phyloP scores from a whole-genome alignment of 2,888 invertebrate genomes.

The Drosophila yooni region DNA sequence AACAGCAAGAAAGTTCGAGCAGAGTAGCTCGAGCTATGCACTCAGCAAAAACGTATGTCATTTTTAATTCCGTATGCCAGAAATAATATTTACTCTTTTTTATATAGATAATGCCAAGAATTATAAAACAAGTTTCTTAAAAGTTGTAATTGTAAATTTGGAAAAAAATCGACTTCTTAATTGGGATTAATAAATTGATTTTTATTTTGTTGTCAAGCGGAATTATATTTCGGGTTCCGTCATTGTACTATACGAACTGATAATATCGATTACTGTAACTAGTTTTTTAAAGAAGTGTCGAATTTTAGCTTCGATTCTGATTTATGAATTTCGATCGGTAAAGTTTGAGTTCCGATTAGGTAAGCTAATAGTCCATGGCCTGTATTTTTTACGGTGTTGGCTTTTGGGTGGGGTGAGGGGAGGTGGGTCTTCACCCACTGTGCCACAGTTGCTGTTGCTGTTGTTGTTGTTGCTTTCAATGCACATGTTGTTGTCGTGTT shows the following conservation, averaged over 20 bases:
- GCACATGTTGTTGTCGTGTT: constrained; percentile 51
- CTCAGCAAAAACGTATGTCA: background rate
- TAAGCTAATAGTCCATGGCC: background rate
- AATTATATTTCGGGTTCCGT: background rate
- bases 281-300: background rate
- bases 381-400: background rate
- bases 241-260: background rate
- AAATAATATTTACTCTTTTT: background rate
- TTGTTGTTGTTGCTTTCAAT: constrained; percentile 10
- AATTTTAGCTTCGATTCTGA: background rate
- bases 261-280: background rate
- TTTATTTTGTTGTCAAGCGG: background rate
- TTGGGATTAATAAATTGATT: background rate
- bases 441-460: constrained; percentile 6
- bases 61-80: background rate
- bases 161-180: background rate
- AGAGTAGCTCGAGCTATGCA: background rate
- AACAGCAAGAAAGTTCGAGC: background rate
- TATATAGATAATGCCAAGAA: background rate
- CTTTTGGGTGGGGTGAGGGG: background rate
- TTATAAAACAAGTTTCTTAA: background rate
- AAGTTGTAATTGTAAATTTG: background rate
- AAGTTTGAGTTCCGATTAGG: background rate
- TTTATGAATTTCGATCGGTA: background rate
- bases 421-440: background rate